Base-by-base conservation (phyloP, 2,113 vertebrate species). In the Menidia beryllina region DNA sequence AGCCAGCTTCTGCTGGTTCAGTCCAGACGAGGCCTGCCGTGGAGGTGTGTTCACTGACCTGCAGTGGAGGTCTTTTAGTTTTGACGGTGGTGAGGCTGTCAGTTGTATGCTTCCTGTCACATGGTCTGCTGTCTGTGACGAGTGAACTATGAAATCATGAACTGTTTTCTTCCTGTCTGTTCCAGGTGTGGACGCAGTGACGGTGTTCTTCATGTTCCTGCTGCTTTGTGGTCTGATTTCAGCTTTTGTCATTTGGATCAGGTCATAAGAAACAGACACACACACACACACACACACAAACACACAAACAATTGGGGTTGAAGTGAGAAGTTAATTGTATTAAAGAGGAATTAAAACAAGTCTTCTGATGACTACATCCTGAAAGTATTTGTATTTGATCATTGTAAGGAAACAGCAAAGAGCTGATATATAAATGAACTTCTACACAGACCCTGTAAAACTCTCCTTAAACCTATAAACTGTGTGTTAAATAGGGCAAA, bases 1-100 rank as follows among this genome's bases (percentile, higher is more conserved):
- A 2, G 73, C 88, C 0, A 95, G 94, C 17, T 87, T 86, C 6
- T 98, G 96, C 72, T 98, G 96, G 96, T 97, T 97, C n/a, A 92
- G 92, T 30, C 79, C 93, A 0, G 73, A 88, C 0, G 30, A 86
- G 55, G 85, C 95, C 88, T 98, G 96, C 81, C 92, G 65, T 0
- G 94, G 92, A 20, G 96, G 95, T 96, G 65, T 81, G 94, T 55
- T 79, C 30, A 50, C 20, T 57, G 24, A 69, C 41, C 14, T 0
- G 2, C 3, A 13, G 9, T 19, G 9, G 26, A 9, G 0, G 45
- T 2, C 21, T 17, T 48, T 56, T 21, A 38, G 27, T 10, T 25
- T 49, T 15, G 8, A 2, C 7, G 17, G 17, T 17, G 41, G 41
- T 30, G 6, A 43, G 17, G 6, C 5, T 3, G 41, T n/a, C 41